These are phyloP conservation scores for Sarcophaga carnaria DNA, from an alignment of 2,888 invertebrate genomes.

Conservation along the genomic window DNA sequence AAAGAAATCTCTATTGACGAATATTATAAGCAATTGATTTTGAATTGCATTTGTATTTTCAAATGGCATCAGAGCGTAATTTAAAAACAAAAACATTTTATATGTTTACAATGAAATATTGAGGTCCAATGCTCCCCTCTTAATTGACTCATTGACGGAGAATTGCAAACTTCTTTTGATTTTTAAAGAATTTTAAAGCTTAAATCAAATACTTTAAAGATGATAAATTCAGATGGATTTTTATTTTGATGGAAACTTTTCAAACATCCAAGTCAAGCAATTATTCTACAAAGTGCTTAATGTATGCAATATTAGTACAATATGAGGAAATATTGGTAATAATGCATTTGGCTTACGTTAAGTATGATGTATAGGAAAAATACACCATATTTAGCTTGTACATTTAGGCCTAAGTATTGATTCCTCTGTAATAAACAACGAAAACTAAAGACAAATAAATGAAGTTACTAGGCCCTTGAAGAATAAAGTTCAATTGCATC, in stretches of 20 bases:
- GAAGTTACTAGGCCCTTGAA: too few relatives aligned
- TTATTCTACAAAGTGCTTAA: too few relatives aligned
- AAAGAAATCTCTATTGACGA: background rate
- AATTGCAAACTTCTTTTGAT: background rate
- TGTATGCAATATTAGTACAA: too few relatives aligned
- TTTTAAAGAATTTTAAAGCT: background rate
- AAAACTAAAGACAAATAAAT: too few relatives aligned
- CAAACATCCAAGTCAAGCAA: background rate
- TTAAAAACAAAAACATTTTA: background rate
- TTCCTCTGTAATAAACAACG: too few relatives aligned
- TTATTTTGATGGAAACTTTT: background rate
- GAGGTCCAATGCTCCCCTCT: background rate
- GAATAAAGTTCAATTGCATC: too few relatives aligned
- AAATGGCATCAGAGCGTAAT: background rate
- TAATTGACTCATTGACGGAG: background rate
- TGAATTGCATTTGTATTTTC: background rate
- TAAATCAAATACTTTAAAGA: background rate
- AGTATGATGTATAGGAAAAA: too few relatives aligned
- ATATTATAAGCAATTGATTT: background rate
- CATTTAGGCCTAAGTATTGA: too few relatives aligned
- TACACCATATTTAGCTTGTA: accelerated
- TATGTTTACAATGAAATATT: background rate
- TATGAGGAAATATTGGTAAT: too few relatives aligned
- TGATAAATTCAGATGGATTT: background rate
- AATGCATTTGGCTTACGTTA: too few relatives aligned